Base-by-base conservation (phyloP, 2,888 invertebrate genomes). In the Phymatocera aterrima region DNA sequence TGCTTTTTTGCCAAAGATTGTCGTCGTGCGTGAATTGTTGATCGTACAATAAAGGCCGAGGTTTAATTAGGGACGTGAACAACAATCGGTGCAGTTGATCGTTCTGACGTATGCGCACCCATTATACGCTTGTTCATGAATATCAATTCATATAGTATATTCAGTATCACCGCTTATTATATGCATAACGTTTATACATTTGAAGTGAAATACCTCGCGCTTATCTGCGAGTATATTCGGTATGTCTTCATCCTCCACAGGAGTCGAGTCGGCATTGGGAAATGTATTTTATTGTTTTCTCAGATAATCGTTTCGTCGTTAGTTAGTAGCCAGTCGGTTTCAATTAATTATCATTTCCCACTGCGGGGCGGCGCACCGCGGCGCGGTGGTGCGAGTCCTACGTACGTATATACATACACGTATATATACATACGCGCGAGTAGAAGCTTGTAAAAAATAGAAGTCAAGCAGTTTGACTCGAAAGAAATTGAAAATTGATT, bases 51-150 rank as follows among this genome's bases (percentile, higher is more conserved):
- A 31, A 18, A 48, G 70, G 70, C 70, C 43, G 21, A 40, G 46
- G 68, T 68, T 68, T 68, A 72, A 72, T 72, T 72, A 72, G 70
- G 48, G 18, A n/a, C 48, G 31, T 51, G 51, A 72, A 72, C 48
- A 3, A 72, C n/a, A n/a, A n/a, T n/a, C n/a, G n/a, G 34, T 51
- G n/a, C 48, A 18, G 70, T 24, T 40, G 40, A 37, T 68, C 43
- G 68, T 68, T 68, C 18, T 40, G 37, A 18, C n/a, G 0, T 46
- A 34, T 46, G 43, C 24, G 68, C 46, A 24, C n/a, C n/a, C n/a
- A n/a, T n/a, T n/a, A n/a, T n/a, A n/a, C n/a, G n/a, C n/a, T n/a
- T n/a, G n/a, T n/a, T n/a, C n/a, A n/a, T 28, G 24, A 21, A 68
- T 68, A 68, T 68, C 46, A 72, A 72, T 72, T 72, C 51, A 51